Percentiles rank a stretch among this genome's conserved stretches.
These are phyloP conservation scores for Coregonus ussuriensis DNA, from an alignment of 2,797 vertebrate species.

Conservation along the genomic window DNA sequence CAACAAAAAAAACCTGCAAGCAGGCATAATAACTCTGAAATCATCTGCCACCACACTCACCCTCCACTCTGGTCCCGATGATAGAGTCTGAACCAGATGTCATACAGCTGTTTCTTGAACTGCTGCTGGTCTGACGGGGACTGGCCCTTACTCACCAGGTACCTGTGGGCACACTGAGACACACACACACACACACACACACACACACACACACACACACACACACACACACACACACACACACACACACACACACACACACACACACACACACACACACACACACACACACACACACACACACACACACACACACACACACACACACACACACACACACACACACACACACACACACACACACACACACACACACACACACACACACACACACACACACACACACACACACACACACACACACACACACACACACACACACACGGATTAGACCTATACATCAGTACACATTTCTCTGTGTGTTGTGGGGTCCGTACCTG, in stretches of 20 bases:
- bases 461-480: no score
- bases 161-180: conserved; percentile 77
- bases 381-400: background rate
- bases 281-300: conserved; percentile 5
- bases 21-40: background rate
- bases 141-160: conserved; percentile 76
- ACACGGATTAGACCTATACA: no score
- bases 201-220: background rate
- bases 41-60: conserved; percentile 65
- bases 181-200: background rate
- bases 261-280: background rate
- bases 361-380: conserved; percentile 5
- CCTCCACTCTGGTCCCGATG: conserved; percentile 73
- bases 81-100: conserved; percentile 88
- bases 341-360: background rate
- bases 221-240: background rate
- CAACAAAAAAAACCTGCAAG: background rate
- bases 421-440: background rate
- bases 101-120: conserved; percentile 83
- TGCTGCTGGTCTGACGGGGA: conserved; percentile 63
- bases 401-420: conserved; percentile 6
- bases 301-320: background rate
- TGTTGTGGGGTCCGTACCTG: no score
- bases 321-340: conserved; percentile 5
- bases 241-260: conserved; percentile 4